Base-by-base conservation (phyloP, 2,113 vertebrate genomes). In the Oxyruncus cristatus region DNA sequence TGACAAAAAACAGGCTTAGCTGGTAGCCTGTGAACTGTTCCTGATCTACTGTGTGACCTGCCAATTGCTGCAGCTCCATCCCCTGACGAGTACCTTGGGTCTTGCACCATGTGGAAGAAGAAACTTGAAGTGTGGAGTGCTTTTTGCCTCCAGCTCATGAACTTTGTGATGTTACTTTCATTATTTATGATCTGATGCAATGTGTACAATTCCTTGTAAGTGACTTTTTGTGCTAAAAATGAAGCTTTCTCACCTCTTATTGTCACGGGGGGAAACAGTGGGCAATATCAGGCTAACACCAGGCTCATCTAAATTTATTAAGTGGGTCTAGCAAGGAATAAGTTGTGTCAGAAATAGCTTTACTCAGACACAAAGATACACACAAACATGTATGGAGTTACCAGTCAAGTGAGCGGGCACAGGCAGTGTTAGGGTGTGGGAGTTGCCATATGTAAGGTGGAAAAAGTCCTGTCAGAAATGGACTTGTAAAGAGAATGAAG, bases 1-100 rank as follows among this genome's bases (percentile, higher is more conserved):
- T 35, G 14, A 17, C 35, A 30, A 13, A 17, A 0, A 0, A 24
- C 14, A 49, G 32, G 32, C 13, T 70, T 75, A 42, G 13, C 14
- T 37, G 22, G 49, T 9, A 76, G 13, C 22, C 22, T 3, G 1
- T 49, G 47, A 49, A 35, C 32, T 44, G 26, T 16, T 20, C 47
- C 4, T 3, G 11, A 6, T 77, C 7, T 72, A 26, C 30, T 66
- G 5, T 37, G 16, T 37, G 41, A 53, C 32, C 37, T 19, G 5
- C 22, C 2, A 1, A 7, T 35, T 83, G 24, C n/a, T 20, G 16
- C 18, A 53, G 21, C 44, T 77, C 12, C 32, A 33, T 65, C 26
- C 52, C 20, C 10, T 59, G 59, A 66, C 11, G 19, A 66, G 32
- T 42, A 27, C 7, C 15, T 33, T 78, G 27, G 18, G 21, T 52